A percentile compares a stretch with the other conserved stretches of the same genome.
Conservation (phyloP, 37 sponge, comb jelly and placozoan genomes). For the Oscarella lobularis region DNA sequence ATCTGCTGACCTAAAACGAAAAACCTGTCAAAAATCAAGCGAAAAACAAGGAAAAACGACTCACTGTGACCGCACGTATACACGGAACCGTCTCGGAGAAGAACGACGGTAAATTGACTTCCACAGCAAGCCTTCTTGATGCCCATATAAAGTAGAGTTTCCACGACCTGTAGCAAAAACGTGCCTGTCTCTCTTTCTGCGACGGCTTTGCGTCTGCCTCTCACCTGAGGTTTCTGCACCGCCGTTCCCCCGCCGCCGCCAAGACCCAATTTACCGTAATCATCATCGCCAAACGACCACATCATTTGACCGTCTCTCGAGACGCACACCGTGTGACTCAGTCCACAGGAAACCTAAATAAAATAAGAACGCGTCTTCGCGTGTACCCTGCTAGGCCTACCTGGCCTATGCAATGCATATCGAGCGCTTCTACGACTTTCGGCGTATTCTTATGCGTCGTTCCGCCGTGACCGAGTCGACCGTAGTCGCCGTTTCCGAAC, state of each 20-base stretch:
- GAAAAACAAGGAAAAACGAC: neutral
- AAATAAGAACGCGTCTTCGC: too few species aligned
- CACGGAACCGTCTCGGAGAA: conserved; percentile 18
- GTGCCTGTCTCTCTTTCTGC: neutral
- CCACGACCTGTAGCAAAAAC: conserved; percentile 5
- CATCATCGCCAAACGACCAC: conserved; percentile 92
- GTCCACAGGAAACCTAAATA: conserved; percentile 14
- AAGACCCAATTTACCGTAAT: conserved; percentile 91
- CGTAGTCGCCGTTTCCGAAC: conserved; percentile 50
- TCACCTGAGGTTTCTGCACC: neutral
- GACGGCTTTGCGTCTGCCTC: neutral
- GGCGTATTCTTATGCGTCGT: conserved; percentile 21
- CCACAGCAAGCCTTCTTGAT: conserved; percentile 16
- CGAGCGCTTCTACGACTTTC: conserved; percentile 26
- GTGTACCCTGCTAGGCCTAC: too few species aligned
- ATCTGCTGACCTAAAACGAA: neutral
- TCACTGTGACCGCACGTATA: conserved; percentile 21
- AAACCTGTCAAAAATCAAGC: neutral
- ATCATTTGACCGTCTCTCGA: conserved; percentile 21
- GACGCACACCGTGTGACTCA: conserved; percentile 28
- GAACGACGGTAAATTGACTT: conserved; percentile 18
- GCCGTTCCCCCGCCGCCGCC: conserved; percentile 70
- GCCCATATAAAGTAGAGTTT: conserved; percentile 10
- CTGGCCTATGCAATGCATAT: conserved; percentile 37
- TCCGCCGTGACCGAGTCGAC: conserved; percentile 36